These are phyloP conservation scores for Mycteria americana DNA, from an alignment of 2,797 vertebrate species.

Conservation along the genomic window DNA sequence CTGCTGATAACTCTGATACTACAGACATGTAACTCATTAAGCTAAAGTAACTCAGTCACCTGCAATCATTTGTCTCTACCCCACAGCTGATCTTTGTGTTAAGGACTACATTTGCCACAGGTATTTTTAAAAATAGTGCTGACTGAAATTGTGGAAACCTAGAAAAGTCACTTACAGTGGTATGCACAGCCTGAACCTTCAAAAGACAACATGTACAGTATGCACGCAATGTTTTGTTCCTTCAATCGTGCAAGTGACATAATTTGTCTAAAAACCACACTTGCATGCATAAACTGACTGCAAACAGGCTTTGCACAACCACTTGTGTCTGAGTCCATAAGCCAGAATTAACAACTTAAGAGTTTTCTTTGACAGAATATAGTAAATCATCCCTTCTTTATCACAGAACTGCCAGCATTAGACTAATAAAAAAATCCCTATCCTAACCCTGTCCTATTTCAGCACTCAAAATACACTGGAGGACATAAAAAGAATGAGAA, in stretches of 20 bases:
- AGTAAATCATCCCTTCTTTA: slow-evolving; percentile 4
- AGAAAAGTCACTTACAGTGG: neutral
- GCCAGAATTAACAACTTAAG: neutral
- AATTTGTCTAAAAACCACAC: neutral
- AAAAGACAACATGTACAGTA: neutral
- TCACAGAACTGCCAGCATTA: neutral
- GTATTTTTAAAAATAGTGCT: neutral
- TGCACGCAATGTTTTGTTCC: neutral
- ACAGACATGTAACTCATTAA: neutral
- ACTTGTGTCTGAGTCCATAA: neutral
- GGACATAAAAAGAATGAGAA: slow-evolving; percentile 33
- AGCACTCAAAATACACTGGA: slow-evolving; percentile 31
- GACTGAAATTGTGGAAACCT: neutral
- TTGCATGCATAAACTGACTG: neutral
- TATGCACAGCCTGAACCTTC: neutral
- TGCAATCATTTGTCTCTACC: neutral
- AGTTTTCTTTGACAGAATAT: slow-evolving; percentile 14
- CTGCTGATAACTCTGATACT: slow-evolving; percentile 1
- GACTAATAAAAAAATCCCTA: neutral
- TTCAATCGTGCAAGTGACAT: neutral
- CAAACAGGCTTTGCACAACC: neutral
- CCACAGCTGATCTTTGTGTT: neutral
- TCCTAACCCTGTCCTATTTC: slow-evolving; percentile 20
- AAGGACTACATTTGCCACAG: neutral
- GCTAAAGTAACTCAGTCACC: slow-evolving; percentile 1